A percentile compares a stretch with the other conserved stretches of the same genome.
phyloP scores from a whole-genome alignment of 2,113 vertebrate genomes.

The Pelecanoides urinatrix region DNA sequence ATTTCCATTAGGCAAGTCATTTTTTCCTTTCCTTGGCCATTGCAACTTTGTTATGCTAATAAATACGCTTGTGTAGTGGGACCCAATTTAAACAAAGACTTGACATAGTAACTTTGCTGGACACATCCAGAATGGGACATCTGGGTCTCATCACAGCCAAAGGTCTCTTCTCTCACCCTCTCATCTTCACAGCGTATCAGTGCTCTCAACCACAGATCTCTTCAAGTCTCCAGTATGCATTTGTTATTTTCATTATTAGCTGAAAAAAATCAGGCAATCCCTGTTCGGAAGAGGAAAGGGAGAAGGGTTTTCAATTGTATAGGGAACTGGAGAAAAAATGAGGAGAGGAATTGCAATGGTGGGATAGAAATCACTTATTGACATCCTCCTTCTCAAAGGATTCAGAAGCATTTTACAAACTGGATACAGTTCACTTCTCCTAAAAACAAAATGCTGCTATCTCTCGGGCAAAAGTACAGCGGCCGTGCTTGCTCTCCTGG shows the following conservation, averaged over 20 bases:
- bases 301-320: neutral
- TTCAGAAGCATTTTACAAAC: neutral
- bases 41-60: constrained; percentile 33
- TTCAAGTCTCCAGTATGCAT: neutral
- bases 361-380: neutral
- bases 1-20: constrained; percentile 10
- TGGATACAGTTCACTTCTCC: neutral
- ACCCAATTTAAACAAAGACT: constrained; percentile 36
- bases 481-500: neutral
- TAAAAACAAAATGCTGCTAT: neutral
- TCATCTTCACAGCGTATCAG: constrained; percentile 11
- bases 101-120: constrained; percentile 5
- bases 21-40: constrained; percentile 13
- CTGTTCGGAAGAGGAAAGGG: neutral
- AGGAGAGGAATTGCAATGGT: neutral
- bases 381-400: neutral
- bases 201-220: neutral
- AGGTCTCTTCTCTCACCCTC: neutral
- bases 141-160: constrained; percentile 31
- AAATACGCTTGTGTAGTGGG: neutral
- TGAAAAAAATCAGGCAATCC: neutral
- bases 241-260: constrained; percentile 26
- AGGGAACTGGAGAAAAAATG: neutral
- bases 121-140: constrained; percentile 22
- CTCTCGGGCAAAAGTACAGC: neutral